A percentile compares a stretch with the other conserved stretches of the same genome.
Evolutionary conservation across 2,113 vertebrate species (phyloP).

Genomic region (mouse (Mus musculus)): GRCm39 chr8:57743501-57744000

Average conservation of each 20-base stretch:
- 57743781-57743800: not conserved
- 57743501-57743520: not conserved
- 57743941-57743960: not conserved
- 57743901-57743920: not conserved
- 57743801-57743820: not conserved
- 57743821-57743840: not conserved
- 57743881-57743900: not conserved
- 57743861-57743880: constrained; percentile 14
- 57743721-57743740: not conserved
- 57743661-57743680: not conserved
- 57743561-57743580: not conserved
- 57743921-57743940: not conserved
- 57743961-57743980: not conserved
- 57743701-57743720: not conserved
- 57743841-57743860: not conserved
- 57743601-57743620: not conserved
- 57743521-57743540: not conserved
- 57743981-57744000: not conserved
- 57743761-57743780: not conserved
- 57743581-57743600: not conserved
- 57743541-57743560: not conserved
- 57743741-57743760: not conserved
- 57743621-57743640: not conserved
- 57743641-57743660: not conserved
- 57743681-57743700: not conserved